Evolutionary conservation across 2,113 vertebrate species (phyloP).

Genomic region (Callospermophilus lateralis): DNA sequence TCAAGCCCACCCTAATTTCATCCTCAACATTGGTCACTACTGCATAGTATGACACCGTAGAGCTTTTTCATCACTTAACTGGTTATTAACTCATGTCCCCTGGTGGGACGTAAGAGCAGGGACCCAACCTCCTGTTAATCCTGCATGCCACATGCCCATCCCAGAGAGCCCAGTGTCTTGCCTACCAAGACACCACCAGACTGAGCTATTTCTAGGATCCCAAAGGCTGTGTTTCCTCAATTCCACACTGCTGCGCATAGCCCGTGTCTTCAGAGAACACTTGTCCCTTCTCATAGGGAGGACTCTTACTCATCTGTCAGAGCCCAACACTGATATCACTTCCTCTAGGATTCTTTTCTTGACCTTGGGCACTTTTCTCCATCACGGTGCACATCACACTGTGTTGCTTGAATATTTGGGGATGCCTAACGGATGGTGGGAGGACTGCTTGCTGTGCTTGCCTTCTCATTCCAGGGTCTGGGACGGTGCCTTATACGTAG

Average conservation of each 20-base stretch:
- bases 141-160: not conserved
- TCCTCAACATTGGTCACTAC: not conserved
- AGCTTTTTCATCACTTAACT: not conserved
- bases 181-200: not conserved
- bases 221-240: not conserved
- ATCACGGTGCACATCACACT: not conserved
- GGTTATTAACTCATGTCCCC: not conserved
- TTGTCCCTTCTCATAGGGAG: not conserved
- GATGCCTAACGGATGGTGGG: too few species aligned
- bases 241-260: too few species aligned
- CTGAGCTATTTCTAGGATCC: not conserved
- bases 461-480: not conserved
- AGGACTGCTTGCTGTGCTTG: not conserved
- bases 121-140: not conserved
- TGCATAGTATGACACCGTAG: not conserved
- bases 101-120: not conserved
- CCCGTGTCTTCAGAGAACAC: not conserved
- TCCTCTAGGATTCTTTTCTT: not conserved
- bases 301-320: not conserved
- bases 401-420: not conserved
- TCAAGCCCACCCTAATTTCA: not conserved
- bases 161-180: not conserved
- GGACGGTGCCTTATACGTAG: not conserved
- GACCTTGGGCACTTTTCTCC: not conserved
- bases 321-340: not conserved